Evolutionary conservation across 1,140 invertebrate genomes (phyloP), one percentile per base, ranked within the genome.

Genomic region (Alviniconcha marisindica): DNA sequence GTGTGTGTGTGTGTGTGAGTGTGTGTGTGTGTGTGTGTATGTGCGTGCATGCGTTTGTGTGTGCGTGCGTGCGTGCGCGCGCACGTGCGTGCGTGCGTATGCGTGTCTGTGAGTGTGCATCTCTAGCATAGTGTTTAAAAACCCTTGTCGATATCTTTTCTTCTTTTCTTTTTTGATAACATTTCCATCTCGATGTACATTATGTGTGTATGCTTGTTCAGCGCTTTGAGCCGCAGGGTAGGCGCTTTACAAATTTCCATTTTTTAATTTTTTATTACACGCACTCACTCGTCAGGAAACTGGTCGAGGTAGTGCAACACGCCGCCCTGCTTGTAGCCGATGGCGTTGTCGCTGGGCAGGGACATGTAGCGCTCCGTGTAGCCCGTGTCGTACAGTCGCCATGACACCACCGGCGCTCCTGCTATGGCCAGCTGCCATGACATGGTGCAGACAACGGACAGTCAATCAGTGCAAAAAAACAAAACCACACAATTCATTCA

Each of bases 321-420:
- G 60, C 88, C 91, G 2, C 92, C 90, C 31, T 95, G 95, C 74
- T 95, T 94, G 88, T 99, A 99, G 33, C 96, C 96, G 42, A 95
- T 94, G 38, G 94, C 94, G 94, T 98, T 98, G 80, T 95, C 94
- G 42, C 96, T 95, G 0, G 99, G 98, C 80, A 97, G 91, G 91
- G 97, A 98, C 97, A 99, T 98, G 93, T 99, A 99, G 56, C 98
- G 94, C 85, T 94, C 94, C 33, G 99, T 99, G 93, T 99, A 99
- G 24, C 97, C 98, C 1, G 98, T 99, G 88, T 97, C 97, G 86
- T 93, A 99, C 69, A 98, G 95, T 83, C 96, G 95, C 99, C 99
- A 99, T 86, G 96, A 97, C 21, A 98, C 98, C 0, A 99, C 99
- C 0, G 99, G 98, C 18, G 98, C 98, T 51, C 98, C 99, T 77